Evolutionary conservation across 2,797 vertebrate species (phyloP).

Genomic region (Sebastes steindachneri): DNA sequence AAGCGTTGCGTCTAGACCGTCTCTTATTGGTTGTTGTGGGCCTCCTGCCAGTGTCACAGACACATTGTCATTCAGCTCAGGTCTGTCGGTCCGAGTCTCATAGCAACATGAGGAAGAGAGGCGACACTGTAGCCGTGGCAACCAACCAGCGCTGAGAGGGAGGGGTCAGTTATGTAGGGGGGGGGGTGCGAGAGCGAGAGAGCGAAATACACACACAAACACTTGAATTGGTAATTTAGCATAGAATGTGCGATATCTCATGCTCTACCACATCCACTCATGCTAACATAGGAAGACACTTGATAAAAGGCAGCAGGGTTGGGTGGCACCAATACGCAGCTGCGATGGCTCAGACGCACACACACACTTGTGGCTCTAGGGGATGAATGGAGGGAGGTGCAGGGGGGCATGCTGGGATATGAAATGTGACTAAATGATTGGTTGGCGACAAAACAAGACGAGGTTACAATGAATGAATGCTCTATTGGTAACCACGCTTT

Average conservation of each 20-base stretch:
- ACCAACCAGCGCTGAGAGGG: constrained; percentile 76
- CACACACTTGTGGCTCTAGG: constrained; percentile 69
- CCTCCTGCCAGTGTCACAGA: constrained; percentile 65
- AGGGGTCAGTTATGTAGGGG: constrained; percentile 46
- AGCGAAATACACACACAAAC: constrained; percentile 23
- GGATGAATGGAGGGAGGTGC: constrained; percentile 60
- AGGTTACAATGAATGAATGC: constrained; percentile 63
- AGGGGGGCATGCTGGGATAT: constrained; percentile 34
- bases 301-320: constrained; percentile 18
- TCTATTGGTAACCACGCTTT: constrained; percentile 23
- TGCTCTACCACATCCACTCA: constrained; percentile 36
- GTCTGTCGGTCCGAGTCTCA: constrained; percentile 79
- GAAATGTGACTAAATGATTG: constrained; percentile 63
- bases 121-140: constrained; percentile 80
- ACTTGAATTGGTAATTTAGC: constrained; percentile 41
- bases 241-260: constrained; percentile 20
- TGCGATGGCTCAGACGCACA: constrained; percentile 21
- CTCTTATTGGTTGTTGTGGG: constrained; percentile 72
- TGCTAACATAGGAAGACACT: constrained; percentile 19
- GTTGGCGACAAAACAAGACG: constrained; percentile 48
- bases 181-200: background rate
- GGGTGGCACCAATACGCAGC: constrained; percentile 6
- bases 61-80: constrained; percentile 81
- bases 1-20: constrained; percentile 68
- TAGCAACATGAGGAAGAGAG: constrained; percentile 81